Evolutionary conservation across 1,140 invertebrate species (phyloP).

Genomic region (Grapholita molesta): DNA sequence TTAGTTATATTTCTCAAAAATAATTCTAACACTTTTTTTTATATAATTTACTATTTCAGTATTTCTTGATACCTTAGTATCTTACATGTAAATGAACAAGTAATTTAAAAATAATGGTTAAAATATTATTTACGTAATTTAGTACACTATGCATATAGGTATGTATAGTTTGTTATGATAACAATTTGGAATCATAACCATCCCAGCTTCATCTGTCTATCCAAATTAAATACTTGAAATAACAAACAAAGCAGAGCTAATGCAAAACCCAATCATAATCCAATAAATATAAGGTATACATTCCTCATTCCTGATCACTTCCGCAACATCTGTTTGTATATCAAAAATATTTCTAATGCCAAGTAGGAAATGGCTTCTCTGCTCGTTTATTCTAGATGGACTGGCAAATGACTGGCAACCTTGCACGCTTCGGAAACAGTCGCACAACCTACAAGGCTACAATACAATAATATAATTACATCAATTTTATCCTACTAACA

Average conservation of each 20-base stretch:
- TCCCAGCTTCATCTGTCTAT: background rate
- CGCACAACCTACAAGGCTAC: background rate
- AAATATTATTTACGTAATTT: background rate
- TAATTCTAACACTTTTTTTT: no score
- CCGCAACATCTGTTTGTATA: constrained; percentile 1
- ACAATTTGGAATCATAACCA: background rate
- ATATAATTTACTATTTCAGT: no score
- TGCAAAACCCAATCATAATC: constrained; percentile 1
- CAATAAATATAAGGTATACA: background rate
- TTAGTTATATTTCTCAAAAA: no score
- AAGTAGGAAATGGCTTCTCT: constrained; percentile 26
- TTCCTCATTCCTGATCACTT: background rate
- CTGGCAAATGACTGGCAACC: background rate
- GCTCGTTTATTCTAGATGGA: background rate
- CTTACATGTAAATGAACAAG: no score
- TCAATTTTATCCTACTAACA: constrained; percentile 19
- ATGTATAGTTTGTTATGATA: background rate
- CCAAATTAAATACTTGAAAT: background rate
- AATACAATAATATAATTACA: background rate
- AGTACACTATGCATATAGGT: background rate
- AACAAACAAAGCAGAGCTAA: background rate
- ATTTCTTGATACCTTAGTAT: no score
- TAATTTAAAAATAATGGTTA: no score
- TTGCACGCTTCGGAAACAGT: background rate
- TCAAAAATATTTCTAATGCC: constrained; percentile 36